Conservation (phyloP, 2,113 vertebrate genomes). For the Syngnathus scovelli region DNA sequence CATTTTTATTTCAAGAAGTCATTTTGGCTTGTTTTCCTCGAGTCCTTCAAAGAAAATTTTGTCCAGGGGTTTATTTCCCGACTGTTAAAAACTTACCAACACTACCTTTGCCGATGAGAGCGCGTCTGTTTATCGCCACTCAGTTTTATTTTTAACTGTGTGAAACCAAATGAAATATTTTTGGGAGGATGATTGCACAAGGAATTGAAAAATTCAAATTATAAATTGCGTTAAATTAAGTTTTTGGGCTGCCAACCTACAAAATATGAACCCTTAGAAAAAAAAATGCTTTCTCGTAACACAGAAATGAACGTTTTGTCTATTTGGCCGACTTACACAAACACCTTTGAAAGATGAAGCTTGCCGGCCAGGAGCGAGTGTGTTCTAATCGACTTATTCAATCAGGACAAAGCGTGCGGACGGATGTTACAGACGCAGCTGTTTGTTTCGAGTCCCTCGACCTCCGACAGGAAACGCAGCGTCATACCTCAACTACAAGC, state of each 20-base stretch:
- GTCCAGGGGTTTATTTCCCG: too few relatives aligned
- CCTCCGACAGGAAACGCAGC: conserved; percentile 21
- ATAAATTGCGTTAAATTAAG: background rate
- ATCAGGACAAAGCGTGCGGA: conserved; percentile 19
- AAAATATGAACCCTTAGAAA: background rate
- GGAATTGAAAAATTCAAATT: background rate
- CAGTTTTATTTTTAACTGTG: too few relatives aligned
- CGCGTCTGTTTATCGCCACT: background rate
- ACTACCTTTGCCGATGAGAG: too few relatives aligned
- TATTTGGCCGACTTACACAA: background rate
- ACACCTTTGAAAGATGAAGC: conserved; percentile 31
- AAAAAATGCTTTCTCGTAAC: background rate
- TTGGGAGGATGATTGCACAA: background rate
- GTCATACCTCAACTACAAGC: background rate
- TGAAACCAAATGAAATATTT: background rate
- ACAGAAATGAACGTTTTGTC: background rate
- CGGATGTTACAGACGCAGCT: conserved; percentile 23
- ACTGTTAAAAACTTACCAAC: too few relatives aligned
- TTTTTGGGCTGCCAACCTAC: background rate
- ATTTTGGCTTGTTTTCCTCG: background rate
- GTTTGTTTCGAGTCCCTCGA: conserved; percentile 6
- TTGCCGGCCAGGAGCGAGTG: conserved; percentile 15
- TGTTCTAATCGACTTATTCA: conserved; percentile 27
- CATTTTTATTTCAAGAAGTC: background rate
- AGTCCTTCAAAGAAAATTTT: background rate